phyloP scores from a whole-genome alignment of 2,113 vertebrate genomes.

The Corydoras sp. region DNA sequence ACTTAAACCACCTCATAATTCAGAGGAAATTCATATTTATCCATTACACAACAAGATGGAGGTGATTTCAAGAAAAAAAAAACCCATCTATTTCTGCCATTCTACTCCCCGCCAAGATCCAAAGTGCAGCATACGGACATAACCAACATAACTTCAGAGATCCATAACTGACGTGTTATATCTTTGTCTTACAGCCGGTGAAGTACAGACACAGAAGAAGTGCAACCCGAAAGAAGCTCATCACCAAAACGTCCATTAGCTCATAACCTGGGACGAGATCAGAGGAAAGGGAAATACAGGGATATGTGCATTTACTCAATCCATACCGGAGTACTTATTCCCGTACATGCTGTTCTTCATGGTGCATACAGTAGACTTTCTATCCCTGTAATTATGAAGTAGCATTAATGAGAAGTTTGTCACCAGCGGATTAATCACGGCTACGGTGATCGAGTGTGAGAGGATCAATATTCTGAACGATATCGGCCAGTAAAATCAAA shows the following conservation, averaged over 20 bases:
- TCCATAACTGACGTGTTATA: neutral
- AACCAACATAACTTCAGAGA: too few relatives aligned
- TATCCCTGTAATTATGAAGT: neutral
- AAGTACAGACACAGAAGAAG: constrained; percentile 25
- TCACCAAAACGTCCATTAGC: neutral
- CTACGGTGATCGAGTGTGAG: neutral
- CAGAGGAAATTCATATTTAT: too few relatives aligned
- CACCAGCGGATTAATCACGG: neutral
- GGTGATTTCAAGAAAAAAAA: too few relatives aligned
- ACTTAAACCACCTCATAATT: too few relatives aligned
- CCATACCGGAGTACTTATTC: neutral
- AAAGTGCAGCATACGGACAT: too few relatives aligned
- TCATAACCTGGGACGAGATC: constrained; percentile 3
- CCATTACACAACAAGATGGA: too few relatives aligned
- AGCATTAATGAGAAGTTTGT: neutral
- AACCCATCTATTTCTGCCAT: too few relatives aligned
- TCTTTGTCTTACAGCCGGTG: constrained; percentile 17
- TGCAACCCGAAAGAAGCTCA: constrained; percentile 24
- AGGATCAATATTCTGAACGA: too few relatives aligned
- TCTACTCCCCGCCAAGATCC: too few relatives aligned
- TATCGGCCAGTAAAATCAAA: too few relatives aligned
- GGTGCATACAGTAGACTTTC: neutral
- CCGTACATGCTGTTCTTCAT: neutral
- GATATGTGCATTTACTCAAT: constrained; percentile 1
- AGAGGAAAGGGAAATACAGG: neutral